Evolutionary conservation across 1,140 invertebrate species (phyloP).

Genomic region (Meloidogyne floridensis): DNA sequence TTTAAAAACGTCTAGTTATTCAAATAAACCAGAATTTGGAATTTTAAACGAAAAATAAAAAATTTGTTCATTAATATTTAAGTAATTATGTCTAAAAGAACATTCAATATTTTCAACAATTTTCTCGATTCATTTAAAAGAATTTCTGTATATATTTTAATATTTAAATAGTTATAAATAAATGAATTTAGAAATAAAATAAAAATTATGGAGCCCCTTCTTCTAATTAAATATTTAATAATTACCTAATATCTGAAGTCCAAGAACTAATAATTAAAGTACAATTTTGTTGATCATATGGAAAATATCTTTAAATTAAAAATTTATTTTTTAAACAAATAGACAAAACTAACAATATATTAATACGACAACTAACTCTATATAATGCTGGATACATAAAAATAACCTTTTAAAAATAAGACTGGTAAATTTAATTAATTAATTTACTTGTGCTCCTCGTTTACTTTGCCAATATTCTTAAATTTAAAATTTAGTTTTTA

Average conservation of each 20-base stretch:
- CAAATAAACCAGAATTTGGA: no score
- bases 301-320: conserved; percentile 54
- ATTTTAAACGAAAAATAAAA: no score
- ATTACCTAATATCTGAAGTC: conserved; percentile 52
- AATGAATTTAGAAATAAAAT: no score
- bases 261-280: conserved; percentile 64
- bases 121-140: no score
- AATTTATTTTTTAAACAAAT: conserved; percentile 20
- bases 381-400: conserved; percentile 66
- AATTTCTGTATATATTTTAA: no score
- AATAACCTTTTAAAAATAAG: conserved; percentile 45
- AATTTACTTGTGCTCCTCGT: conserved; percentile 51
- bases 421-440: not conserved
- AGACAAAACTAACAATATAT: conserved; percentile 51
- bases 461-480: conserved; percentile 63
- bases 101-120: no score
- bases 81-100: no score
- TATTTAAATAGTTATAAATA: no score
- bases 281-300: conserved; percentile 64
- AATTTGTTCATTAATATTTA: no score
- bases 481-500: not conserved
- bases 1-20: no score
- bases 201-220: no score
- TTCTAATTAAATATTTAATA: not conserved
- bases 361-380: conserved; percentile 60